These are phyloP conservation scores for Trachops cirrhosus DNA, from an alignment of 2,797 vertebrate genomes.

Conservation along the genomic window DNA sequence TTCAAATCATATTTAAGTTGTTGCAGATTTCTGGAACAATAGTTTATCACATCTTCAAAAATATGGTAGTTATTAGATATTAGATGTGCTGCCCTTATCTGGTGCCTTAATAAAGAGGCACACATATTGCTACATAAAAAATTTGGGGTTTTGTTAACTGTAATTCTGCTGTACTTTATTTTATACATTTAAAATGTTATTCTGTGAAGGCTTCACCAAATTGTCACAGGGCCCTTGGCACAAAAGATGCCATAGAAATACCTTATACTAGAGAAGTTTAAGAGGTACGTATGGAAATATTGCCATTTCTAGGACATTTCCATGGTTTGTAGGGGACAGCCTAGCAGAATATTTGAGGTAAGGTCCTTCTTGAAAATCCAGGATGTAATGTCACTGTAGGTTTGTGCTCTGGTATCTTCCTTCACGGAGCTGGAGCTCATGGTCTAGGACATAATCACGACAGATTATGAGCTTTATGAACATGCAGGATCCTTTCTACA, in stretches of 20 bases:
- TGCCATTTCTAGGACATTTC: not conserved
- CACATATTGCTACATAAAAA: not conserved
- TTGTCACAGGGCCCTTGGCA: not conserved
- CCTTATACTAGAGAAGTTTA: not conserved
- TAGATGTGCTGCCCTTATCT: conserved; percentile 3
- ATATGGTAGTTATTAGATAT: not conserved
- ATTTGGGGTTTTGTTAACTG: not conserved
- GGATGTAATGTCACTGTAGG: not conserved
- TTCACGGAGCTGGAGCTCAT: not conserved
- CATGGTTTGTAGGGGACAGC: not conserved
- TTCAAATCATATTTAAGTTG: not conserved
- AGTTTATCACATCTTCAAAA: not conserved
- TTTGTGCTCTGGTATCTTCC: not conserved
- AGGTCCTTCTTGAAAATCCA: not conserved
- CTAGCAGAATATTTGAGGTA: conserved; percentile 1
- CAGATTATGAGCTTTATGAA: not conserved
- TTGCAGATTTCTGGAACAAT: not conserved
- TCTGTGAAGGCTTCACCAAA: not conserved
- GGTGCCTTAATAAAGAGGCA: not conserved
- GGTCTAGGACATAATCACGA: not conserved
- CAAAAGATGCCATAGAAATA: not conserved
- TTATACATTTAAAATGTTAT: conserved; percentile 6
- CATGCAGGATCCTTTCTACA: not conserved
- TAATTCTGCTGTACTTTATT: conserved; percentile 6
- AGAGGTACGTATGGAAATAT: not conserved